Evolutionary conservation across 2,797 vertebrate genomes (phyloP), one percentile per base, ranked within the genome.

Genomic region (Hylomyscus alleni): DNA sequence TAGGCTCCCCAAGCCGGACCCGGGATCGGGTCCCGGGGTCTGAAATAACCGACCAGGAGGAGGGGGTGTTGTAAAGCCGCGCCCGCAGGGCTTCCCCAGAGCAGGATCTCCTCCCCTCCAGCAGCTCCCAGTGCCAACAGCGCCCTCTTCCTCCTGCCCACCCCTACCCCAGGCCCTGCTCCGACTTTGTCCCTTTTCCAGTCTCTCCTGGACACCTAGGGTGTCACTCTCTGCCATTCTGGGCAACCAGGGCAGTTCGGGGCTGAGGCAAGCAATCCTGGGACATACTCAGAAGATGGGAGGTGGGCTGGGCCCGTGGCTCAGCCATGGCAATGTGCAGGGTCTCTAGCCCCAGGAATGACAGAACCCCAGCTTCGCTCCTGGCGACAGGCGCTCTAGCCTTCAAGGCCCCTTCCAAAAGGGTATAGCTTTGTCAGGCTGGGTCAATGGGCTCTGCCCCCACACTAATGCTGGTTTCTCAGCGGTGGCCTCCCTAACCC

Each of bases 31-130:
- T 72, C 94, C 92, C 93, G 81, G 29, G 34, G 54, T 96, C 90
- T 91, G 75, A 96, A 96, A 96, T 95, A 96, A 95, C 83, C 86
- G 26, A 86, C 75, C 37, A 3, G 15, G 22, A 83, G 88, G 78
- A 93, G 96, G 92, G 94, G 94, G 96, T 94, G 97, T 98, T 97
- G 90, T 88, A 37, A 97, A 97, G 98, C 95, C 81, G 88, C 86
- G 88, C 93, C 97, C 93, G 76, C 93, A 92, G 98, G 98, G 97
- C 96, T 96, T 97, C 80, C 97, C 96, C 93, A 80, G 37, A 86
- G 60, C 22, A 83, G 94, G 78, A 93, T 78, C 77, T 89, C 93
- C 65, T 89, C 76, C 60, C 90, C 89, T 84, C 94, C 12, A 44
- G 73, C 78, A 56, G 96, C 80, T 92, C 90, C 75, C 2, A 37